These are phyloP conservation scores for Podabrus alpinus DNA, from an alignment of 2,888 invertebrate species.

Conservation along the genomic window DNA sequence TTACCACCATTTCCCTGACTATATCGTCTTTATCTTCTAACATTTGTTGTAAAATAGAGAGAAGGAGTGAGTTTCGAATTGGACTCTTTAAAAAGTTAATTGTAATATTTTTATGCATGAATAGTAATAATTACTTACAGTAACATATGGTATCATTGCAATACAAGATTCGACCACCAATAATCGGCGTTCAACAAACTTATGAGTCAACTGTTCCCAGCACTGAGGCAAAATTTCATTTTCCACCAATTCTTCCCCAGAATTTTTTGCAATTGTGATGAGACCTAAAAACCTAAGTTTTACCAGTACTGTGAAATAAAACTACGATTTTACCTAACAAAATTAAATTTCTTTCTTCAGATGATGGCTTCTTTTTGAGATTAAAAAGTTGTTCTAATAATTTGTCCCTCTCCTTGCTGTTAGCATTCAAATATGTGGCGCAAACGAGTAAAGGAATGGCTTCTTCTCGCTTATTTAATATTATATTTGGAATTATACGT, in stretches of 20 bases:
- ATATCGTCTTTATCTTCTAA: constrained; percentile 67
- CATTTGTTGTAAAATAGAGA: constrained; percentile 76
- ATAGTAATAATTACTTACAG: constrained; percentile 54
- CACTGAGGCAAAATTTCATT: constrained; percentile 71
- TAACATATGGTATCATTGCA: constrained; percentile 66
- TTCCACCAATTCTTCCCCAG: constrained; percentile 61
- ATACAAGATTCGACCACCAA: constrained; percentile 72
- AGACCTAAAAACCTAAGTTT: constrained; percentile 49
- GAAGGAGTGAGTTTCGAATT: constrained; percentile 68
- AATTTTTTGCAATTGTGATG: constrained; percentile 55
- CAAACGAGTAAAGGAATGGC: constrained; percentile 67
- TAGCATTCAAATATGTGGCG: constrained; percentile 64
- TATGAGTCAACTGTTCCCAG: constrained; percentile 74
- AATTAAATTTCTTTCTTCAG: constrained; percentile 65
- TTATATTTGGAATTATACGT: constrained; percentile 69
- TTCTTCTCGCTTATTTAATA: constrained; percentile 71
- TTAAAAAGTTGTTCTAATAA: constrained; percentile 70
- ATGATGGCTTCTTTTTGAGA: constrained; percentile 71
- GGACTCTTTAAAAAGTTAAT: constrained; percentile 54
- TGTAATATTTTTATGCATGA: not conserved
- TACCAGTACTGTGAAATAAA: not conserved
- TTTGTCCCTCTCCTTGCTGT: constrained; percentile 63
- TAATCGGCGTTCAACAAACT: constrained; percentile 67
- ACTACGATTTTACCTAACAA: constrained; percentile 54
- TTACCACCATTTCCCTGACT: constrained; percentile 65